Evolutionary conservation across 2,113 vertebrate genomes (phyloP).

Genomic region (Caranx melampygus): DNA sequence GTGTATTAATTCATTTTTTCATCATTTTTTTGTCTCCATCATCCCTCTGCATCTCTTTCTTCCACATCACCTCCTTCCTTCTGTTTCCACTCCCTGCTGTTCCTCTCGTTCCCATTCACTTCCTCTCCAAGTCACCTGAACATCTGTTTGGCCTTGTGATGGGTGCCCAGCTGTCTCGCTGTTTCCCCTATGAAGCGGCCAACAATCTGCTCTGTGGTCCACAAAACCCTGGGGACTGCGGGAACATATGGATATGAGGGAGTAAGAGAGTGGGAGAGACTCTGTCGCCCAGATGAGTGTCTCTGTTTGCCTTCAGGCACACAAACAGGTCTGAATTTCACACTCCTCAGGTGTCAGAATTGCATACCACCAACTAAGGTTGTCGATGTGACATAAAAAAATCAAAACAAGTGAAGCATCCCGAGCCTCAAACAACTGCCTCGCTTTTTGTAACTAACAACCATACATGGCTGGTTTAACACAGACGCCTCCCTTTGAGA

Average conservation of each 20-base stretch:
- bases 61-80: slow-evolving; percentile 33
- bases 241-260: slow-evolving; percentile 69
- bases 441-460: slow-evolving; percentile 31
- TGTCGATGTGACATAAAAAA: slow-evolving; percentile 1
- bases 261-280: slow-evolving; percentile 40
- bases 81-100: not conserved
- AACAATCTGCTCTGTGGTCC: slow-evolving; percentile 77
- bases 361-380: slow-evolving; percentile 53
- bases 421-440: slow-evolving; percentile 18
- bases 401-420: slow-evolving; percentile 32
- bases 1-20: slow-evolving; percentile 40
- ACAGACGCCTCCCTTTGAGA: not conserved
- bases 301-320: slow-evolving; percentile 65
- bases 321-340: slow-evolving; percentile 60
- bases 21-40: slow-evolving; percentile 18
- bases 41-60: slow-evolving; percentile 19
- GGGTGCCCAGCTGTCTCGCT: slow-evolving; percentile 76
- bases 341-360: slow-evolving; percentile 56
- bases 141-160: slow-evolving; percentile 78
- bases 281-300: slow-evolving; percentile 60
- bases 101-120: slow-evolving; percentile 47
- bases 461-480: slow-evolving; percentile 39
- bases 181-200: slow-evolving; percentile 70
- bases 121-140: slow-evolving; percentile 74
- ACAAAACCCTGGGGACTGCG: slow-evolving; percentile 57